Evolutionary conservation across 2,888 invertebrate genomes (phyloP).

Genomic region (Tricholauxania praeusta): DNA sequence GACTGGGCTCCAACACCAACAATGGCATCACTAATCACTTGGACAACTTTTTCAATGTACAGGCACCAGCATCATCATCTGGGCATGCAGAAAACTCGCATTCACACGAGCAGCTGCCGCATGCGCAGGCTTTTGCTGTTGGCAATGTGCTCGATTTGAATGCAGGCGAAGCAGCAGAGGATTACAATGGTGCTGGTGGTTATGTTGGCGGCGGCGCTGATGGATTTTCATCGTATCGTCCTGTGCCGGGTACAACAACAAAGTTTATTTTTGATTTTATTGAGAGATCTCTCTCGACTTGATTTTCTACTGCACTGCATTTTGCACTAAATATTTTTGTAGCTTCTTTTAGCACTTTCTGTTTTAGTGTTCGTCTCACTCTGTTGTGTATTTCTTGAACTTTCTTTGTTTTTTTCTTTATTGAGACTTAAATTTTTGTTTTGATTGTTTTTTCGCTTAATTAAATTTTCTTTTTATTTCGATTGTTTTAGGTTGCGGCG

Average conservation of each 20-base stretch:
- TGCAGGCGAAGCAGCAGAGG: slow-evolving; percentile 59
- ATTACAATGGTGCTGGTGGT: slow-evolving; percentile 54
- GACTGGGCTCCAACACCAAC: slow-evolving; percentile 45
- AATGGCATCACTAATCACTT: slow-evolving; percentile 65
- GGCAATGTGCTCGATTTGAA: slow-evolving; percentile 64
- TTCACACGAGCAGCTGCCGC: slow-evolving; percentile 45
- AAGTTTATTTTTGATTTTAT: not conserved
- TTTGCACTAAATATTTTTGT: not conserved
- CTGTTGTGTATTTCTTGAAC: slow-evolving; percentile 29
- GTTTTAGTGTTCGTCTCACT: slow-evolving; percentile 5
- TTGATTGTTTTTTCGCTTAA: not conserved
- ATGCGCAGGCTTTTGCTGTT: slow-evolving; percentile 61
- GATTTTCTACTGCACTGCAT: slow-evolving; percentile 21
- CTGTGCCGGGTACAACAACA: slow-evolving; percentile 64
- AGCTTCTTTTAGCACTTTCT: slow-evolving; percentile 1
- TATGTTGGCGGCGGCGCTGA: slow-evolving; percentile 48
- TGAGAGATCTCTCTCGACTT: not conserved
- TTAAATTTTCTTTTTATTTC: not conserved
- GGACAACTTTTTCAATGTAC: slow-evolving; percentile 65
- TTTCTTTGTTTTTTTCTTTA: slow-evolving; percentile 11
- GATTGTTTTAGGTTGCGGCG: slow-evolving; percentile 83
- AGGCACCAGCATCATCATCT: slow-evolving; percentile 45
- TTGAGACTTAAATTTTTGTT: not conserved
- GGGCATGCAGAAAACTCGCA: slow-evolving; percentile 32
- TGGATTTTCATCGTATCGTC: slow-evolving; percentile 59